Evolutionary conservation across 2,113 vertebrate genomes (phyloP).

Genomic region (Poicephalus meyeri): DNA sequence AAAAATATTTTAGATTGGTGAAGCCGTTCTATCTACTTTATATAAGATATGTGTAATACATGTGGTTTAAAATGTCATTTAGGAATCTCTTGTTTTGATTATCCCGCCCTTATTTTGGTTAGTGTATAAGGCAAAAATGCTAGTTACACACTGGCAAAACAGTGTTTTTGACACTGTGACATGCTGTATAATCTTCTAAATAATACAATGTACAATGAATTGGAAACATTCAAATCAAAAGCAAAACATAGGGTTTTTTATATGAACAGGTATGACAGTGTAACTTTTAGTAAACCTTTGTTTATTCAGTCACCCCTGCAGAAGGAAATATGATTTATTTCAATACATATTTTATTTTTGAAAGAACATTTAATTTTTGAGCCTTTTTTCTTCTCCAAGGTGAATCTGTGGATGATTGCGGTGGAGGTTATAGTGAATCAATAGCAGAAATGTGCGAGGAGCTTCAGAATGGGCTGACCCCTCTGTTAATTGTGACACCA

Average conservation of each 20-base stretch:
- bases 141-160: background rate
- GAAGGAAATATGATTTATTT: background rate
- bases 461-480: conserved; percentile 96
- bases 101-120: background rate
- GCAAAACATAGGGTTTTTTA: background rate
- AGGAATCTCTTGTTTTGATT: background rate
- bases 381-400: conserved; percentile 72
- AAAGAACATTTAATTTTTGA: background rate
- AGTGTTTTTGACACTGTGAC: background rate
- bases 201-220: background rate
- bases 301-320: background rate
- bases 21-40: background rate
- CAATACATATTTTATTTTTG: background rate
- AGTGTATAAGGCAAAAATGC: background rate
- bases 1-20: background rate
- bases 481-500: conserved; percentile 95
- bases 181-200: background rate
- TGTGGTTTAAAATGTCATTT: background rate
- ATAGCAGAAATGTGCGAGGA: conserved; percentile 99
- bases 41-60: background rate
- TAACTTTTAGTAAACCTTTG: background rate
- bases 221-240: background rate
- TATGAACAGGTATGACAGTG: background rate
- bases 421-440: conserved; percentile 97
- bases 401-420: conserved; percentile 97